A percentile compares a stretch with the other conserved stretches of the same genome.
These are phyloP conservation scores for Lamprologus sp. DNA, from an alignment of 2,113 vertebrate genomes.

Conservation along the genomic window DNA sequence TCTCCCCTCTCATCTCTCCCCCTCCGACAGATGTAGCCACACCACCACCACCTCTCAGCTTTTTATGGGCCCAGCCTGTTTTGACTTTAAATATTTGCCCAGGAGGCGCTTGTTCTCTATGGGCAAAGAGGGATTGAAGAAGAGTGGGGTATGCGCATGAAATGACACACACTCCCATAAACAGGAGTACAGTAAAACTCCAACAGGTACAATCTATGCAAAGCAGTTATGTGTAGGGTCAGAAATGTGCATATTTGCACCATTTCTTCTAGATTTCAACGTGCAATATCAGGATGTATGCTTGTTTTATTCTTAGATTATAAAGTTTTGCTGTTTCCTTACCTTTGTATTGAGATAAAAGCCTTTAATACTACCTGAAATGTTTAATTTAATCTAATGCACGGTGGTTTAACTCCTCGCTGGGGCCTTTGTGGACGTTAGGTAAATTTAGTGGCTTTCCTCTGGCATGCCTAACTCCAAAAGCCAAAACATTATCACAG, in stretches of 20 bases:
- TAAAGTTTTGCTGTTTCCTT: background rate
- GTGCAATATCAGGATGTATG: background rate
- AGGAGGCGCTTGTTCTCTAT: conserved; percentile 61
- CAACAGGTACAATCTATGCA: background rate
- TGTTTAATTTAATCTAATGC: background rate
- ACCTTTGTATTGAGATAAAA: background rate
- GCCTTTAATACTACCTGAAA: background rate
- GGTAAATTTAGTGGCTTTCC: background rate
- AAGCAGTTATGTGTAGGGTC: background rate
- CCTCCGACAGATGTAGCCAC: conserved; percentile 71
- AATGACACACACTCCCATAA: background rate
- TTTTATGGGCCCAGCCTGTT: conserved; percentile 74
- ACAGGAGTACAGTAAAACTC: background rate
- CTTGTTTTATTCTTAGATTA: background rate
- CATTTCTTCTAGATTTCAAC: background rate
- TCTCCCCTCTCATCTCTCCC: conserved; percentile 16
- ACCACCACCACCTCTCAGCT: conserved; percentile 56
- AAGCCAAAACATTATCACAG: background rate
- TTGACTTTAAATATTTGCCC: conserved; percentile 81
- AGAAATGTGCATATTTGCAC: background rate
- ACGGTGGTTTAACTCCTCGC: background rate
- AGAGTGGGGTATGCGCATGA: background rate
- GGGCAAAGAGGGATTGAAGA: background rate
- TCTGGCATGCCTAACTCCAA: background rate
- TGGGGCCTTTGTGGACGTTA: background rate